phyloP scores from a whole-genome alignment of 2,888 invertebrate species.

The Hermaeophaga mercurialis region DNA sequence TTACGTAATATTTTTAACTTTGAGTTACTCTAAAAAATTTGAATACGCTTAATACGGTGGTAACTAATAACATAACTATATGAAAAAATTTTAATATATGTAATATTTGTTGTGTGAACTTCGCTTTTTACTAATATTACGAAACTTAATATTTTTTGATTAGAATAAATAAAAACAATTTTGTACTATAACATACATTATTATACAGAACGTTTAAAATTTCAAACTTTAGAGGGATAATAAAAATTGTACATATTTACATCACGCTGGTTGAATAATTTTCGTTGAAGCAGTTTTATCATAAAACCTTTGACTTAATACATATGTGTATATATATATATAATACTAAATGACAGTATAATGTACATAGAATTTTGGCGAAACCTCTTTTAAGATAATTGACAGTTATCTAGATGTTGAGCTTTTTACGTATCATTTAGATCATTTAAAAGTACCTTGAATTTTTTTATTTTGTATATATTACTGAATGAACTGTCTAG shows the following conservation, averaged over 20 bases:
- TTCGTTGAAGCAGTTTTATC: too few species aligned
- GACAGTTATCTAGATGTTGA: too few species aligned
- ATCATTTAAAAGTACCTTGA: too few species aligned
- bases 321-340: too few species aligned
- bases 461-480: too few species aligned
- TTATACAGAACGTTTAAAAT: slow-evolving; percentile 21
- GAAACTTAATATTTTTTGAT: slow-evolving; percentile 1
- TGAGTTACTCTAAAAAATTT: neutral
- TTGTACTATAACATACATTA: slow-evolving; percentile 35
- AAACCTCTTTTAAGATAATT: too few species aligned
- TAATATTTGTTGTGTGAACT: neutral
- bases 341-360: too few species aligned
- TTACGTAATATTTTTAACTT: too few species aligned
- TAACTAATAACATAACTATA: slow-evolving; percentile 19
- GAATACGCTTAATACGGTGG: slow-evolving; percentile 8
- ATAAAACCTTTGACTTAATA: too few species aligned
- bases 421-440: too few species aligned
- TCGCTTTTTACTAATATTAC: neutral
- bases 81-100: neutral
- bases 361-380: too few species aligned
- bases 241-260: slow-evolving; percentile 3
- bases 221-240: slow-evolving; percentile 14
- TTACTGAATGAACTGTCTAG: too few species aligned
- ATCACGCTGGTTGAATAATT: neutral
- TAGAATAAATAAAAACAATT: slow-evolving; percentile 29